Evolutionary conservation across 2,113 vertebrate genomes (phyloP), one percentile per base, ranked within the genome.

Genomic region (Anhinga rufa): DNA sequence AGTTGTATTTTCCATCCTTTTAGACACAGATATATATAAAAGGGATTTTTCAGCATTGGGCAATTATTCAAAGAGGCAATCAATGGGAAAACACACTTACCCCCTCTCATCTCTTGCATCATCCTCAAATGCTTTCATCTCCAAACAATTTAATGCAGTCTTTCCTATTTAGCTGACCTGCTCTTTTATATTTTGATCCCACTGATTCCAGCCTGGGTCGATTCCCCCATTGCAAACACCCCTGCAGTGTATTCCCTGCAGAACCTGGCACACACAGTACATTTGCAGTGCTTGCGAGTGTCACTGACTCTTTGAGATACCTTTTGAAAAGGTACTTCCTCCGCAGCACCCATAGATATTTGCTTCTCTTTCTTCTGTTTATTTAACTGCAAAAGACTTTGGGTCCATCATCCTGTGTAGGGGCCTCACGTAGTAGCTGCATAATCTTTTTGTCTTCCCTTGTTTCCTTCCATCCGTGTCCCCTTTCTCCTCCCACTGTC

Each of bases 151-250:
- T 8, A 20, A 1, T 5, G 42, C n/a, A 42, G 13, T 7, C 9
- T 78, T 83, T 51, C 21, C 48, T 42, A 0, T 52, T 72, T 62
- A 12, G 28, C 65, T 54, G 65, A 60, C 65, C 44, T 49, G 13
- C 49, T 89, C 24, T 57, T 82, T 12, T 14, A 1, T 3, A 1
- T 10, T 58, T 57, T 18, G 32, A 38, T 57, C 71, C 49, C 62
- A 9, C 36, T 21, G 25, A 17, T 68, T 52, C 58, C 12, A 1
- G 49, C 17, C 83, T 8, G 4, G 9, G 32, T 7, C 0, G 0
- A 1, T 57, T 22, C 32, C 17, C 20, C 20, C 1, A 0, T 24
- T 72, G 65, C 70, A 40, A 18, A 9, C 44, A 21, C 19, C 16
- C 48, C 34, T 20, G 57, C 51, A 9, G 46, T 6, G 18, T 5